Evolutionary conservation across 2,888 invertebrate genomes (phyloP).

Genomic region (Eupsilia transversa): DNA sequence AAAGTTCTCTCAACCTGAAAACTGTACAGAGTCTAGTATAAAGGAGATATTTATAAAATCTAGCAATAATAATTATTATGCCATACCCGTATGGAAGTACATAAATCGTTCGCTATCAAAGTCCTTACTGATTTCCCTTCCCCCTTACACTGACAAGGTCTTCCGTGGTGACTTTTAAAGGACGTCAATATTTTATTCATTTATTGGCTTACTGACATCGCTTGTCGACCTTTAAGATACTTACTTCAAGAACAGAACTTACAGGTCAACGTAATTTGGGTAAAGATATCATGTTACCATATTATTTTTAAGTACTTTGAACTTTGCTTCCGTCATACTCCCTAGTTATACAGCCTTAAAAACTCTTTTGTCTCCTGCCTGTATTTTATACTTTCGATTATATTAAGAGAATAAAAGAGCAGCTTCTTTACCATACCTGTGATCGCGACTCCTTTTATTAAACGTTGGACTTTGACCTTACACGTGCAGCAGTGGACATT

Average conservation of each 20-base stretch:
- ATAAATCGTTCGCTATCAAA: constrained; percentile 36
- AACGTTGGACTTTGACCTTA: background rate
- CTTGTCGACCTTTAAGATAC: constrained; percentile 44
- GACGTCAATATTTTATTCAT: constrained; percentile 60
- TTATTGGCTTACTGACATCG: constrained; percentile 48
- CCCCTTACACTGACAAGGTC: constrained; percentile 51
- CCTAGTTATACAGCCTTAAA: background rate
- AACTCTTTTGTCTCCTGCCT: background rate
- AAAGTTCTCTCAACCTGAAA: background rate
- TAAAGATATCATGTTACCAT: constrained; percentile 15
- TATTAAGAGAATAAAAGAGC: background rate
- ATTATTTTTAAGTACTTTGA: constrained; percentile 19
- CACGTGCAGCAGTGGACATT: constrained; percentile 3
- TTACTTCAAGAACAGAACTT: constrained; percentile 38
- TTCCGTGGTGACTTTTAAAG: constrained; percentile 56
- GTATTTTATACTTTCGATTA: background rate
- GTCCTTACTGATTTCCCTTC: constrained; percentile 49
- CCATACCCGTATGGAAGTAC: constrained; percentile 47
- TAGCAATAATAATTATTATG: constrained; percentile 9
- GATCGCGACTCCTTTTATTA: background rate
- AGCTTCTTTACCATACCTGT: background rate
- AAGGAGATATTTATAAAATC: constrained; percentile 3
- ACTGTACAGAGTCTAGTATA: background rate
- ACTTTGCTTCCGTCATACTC: background rate
- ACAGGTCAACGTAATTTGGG: constrained; percentile 38